Conservation (phyloP, 2,888 invertebrate genomes). For the Nasonia oneida region DNA sequence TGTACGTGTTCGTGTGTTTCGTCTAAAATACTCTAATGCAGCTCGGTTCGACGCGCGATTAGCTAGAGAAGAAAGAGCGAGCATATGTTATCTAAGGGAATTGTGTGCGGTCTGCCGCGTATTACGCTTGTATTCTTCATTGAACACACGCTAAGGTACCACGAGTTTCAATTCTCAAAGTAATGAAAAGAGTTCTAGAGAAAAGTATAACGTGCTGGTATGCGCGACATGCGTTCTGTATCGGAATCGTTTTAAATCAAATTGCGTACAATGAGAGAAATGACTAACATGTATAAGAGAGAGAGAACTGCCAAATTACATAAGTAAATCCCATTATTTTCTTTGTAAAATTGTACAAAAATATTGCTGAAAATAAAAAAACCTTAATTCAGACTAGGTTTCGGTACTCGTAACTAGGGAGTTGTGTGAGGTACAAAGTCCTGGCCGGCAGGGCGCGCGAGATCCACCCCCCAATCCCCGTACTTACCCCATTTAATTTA, state of each 20-base stretch:
- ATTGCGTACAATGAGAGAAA: slow-evolving; percentile 50
- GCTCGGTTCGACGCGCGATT: background rate
- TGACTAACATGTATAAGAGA: slow-evolving; percentile 59
- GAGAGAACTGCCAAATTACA: slow-evolving; percentile 63
- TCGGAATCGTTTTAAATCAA: slow-evolving; percentile 47
- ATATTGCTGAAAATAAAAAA: slow-evolving; percentile 1
- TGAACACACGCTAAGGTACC: slow-evolving; percentile 57
- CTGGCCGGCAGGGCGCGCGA: slow-evolving; percentile 79
- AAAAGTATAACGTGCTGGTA: slow-evolving; percentile 58
- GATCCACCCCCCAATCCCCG: slow-evolving; percentile 78
- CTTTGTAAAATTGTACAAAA: slow-evolving; percentile 52
- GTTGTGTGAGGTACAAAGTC: slow-evolving; percentile 80
- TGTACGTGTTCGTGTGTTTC: slow-evolving; percentile 55
- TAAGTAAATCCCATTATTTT: slow-evolving; percentile 29
- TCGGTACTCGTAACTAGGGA: slow-evolving; percentile 80
- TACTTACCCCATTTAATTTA: slow-evolving; percentile 72
- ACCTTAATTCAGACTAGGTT: slow-evolving; percentile 73
- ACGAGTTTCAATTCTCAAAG: slow-evolving; percentile 42
- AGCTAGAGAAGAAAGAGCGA: slow-evolving; percentile 28
- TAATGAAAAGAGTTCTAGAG: slow-evolving; percentile 15
- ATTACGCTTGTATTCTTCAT: slow-evolving; percentile 51
- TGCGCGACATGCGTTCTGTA: slow-evolving; percentile 46
- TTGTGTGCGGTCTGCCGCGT: slow-evolving; percentile 64
- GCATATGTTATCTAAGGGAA: slow-evolving; percentile 58
- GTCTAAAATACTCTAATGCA: slow-evolving; percentile 2